These are phyloP conservation scores for Falco cherrug DNA, from an alignment of 2,797 vertebrate species.

Conservation along the genomic window DNA sequence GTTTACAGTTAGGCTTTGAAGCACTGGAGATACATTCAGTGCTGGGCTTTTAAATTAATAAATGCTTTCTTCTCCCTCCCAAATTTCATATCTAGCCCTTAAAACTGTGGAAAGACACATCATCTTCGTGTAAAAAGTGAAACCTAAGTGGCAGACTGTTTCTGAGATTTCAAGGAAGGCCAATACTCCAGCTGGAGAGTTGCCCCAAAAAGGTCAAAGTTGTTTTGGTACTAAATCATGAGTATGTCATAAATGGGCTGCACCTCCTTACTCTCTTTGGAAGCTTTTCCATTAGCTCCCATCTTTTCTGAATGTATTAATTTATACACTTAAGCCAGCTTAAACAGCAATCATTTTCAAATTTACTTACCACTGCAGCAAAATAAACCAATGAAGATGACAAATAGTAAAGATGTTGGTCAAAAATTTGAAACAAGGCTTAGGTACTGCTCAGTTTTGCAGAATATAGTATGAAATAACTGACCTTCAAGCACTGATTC, in stretches of 20 bases:
- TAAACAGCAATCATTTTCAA: slow-evolving; percentile 5
- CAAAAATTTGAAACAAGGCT: not conserved
- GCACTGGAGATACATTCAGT: not conserved
- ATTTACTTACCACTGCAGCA: not conserved
- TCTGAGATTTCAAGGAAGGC: not conserved
- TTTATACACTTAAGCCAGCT: not conserved
- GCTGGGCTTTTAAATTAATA: not conserved
- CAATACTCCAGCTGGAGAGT: not conserved
- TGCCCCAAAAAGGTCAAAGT: not conserved
- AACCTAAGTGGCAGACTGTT: not conserved
- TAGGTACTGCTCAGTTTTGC: not conserved
- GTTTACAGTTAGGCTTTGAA: not conserved
- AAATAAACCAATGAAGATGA: not conserved
- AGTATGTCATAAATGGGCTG: not conserved
- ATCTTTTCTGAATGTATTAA: slow-evolving; percentile 17
- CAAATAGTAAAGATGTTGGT: not conserved
- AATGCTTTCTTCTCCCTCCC: not conserved
- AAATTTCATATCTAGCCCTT: not conserved
- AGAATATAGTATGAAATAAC: not conserved
- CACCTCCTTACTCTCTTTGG: not conserved
- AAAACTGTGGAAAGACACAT: not conserved
- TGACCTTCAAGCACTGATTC: not conserved
- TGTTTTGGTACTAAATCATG: not conserved
- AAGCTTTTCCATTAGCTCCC: slow-evolving; percentile 7
- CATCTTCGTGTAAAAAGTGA: not conserved